Evolutionary conservation across 1,140 invertebrate species (phyloP).

Genomic region (Lasaia peninsularis): DNA sequence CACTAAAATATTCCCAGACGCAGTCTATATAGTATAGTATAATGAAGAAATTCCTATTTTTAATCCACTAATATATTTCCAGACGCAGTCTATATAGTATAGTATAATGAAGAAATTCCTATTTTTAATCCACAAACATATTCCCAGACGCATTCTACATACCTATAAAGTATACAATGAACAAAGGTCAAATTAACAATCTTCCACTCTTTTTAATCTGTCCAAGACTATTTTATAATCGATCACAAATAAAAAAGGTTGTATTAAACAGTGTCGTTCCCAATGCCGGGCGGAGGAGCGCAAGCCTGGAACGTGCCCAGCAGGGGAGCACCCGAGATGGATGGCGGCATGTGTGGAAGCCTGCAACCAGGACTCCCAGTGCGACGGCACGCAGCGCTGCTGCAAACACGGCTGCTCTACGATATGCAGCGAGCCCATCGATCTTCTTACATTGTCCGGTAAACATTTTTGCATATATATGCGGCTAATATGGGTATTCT

Average conservation of each 20-base stretch:
- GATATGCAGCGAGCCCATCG: conserved; percentile 79
- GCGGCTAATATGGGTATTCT: no score
- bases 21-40: no score
- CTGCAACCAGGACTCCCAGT: conserved; percentile 80
- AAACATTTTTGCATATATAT: conserved; percentile 16
- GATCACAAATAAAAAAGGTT: not conserved
- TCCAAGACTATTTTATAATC: not conserved
- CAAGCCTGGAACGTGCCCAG: conserved; percentile 67
- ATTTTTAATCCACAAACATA: no score
- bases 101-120: no score
- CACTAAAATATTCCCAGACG: no score
- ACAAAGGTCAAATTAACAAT: no score
- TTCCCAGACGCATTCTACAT: no score
- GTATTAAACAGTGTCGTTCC: conserved; percentile 41
- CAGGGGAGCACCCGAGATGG: conserved; percentile 66
- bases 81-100: no score
- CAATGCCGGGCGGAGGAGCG: conserved; percentile 49
- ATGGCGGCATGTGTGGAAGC: conserved; percentile 79
- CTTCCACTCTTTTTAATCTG: no score
- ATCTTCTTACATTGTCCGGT: conserved; percentile 73
- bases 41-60: no score
- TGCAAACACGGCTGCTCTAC: conserved; percentile 81
- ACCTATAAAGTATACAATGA: no score
- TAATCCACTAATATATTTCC: no score
- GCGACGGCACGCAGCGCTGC: conserved; percentile 81